Conservation (phyloP, 2,888 invertebrate species). For the Heliconius aoede region DNA sequence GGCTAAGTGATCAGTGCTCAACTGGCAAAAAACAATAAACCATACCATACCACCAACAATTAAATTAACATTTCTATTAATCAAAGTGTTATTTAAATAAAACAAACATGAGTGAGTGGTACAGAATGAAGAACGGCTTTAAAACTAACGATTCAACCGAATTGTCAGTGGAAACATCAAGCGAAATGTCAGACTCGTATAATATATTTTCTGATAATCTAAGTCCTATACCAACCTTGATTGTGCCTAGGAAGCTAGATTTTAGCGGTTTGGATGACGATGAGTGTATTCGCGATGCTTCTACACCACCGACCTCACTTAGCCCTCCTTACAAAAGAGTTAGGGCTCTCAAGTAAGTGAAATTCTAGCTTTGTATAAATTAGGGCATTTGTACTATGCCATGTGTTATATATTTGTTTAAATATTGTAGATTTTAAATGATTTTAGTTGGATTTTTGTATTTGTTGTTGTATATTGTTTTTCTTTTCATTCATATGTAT, state of each 20-base stretch:
- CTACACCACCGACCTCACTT: slow-evolving; percentile 65
- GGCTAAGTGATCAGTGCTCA: not conserved
- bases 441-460: not conserved
- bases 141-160: slow-evolving; percentile 79
- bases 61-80: slow-evolving; percentile 61
- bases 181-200: slow-evolving; percentile 86
- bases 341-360: slow-evolving; percentile 80
- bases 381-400: slow-evolving; percentile 59
- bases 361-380: slow-evolving; percentile 49
- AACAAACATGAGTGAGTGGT: slow-evolving; percentile 76
- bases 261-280: slow-evolving; percentile 79
- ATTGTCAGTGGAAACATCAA: slow-evolving; percentile 84
- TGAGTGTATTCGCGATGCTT: slow-evolving; percentile 68
- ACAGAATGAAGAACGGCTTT: slow-evolving; percentile 73
- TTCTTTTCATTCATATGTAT: not conserved
- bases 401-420: not conserved
- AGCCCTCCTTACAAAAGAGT: slow-evolving; percentile 85
- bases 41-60: too few relatives aligned
- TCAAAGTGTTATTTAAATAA: slow-evolving; percentile 66
- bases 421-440: not conserved
- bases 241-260: slow-evolving; percentile 85
- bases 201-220: slow-evolving; percentile 84
- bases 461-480: slow-evolving; percentile 22
- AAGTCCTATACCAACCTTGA: slow-evolving; percentile 81
- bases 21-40: too few relatives aligned